Percentiles rank a stretch among this genome's conserved stretches.
Evolutionary conservation across 1,140 invertebrate species (phyloP).

Genomic region (Teleogryllus occipitalis): DNA sequence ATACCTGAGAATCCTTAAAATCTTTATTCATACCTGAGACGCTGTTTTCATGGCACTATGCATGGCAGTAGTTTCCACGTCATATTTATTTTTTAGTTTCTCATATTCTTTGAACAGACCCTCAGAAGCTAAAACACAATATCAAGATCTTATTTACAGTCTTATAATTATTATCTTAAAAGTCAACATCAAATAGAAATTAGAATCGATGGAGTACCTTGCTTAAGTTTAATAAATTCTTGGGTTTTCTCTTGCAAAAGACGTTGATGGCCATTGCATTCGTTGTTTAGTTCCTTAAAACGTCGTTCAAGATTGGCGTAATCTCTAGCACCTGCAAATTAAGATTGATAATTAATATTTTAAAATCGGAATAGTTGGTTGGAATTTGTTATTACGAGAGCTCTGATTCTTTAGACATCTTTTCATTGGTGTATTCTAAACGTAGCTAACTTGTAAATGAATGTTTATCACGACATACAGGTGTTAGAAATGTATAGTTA

Average conservation of each 20-base stretch:
- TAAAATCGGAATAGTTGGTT: neutral
- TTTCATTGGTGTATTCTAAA: too few species aligned
- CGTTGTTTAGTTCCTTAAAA: conserved; percentile 45
- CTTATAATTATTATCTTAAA: neutral
- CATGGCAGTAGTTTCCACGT: conserved; percentile 60
- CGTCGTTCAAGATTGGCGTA: conserved; percentile 50
- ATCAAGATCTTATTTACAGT: neutral
- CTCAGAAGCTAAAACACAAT: conserved; percentile 48
- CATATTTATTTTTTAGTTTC: conserved; percentile 59
- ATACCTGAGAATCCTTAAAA: conserved; percentile 44
- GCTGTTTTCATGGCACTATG: conserved; percentile 48
- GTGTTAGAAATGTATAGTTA: too few species aligned
- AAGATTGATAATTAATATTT: neutral
- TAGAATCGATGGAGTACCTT: conserved; percentile 29
- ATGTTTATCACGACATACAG: too few species aligned
- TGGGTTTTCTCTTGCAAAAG: conserved; percentile 50
- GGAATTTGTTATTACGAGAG: neutral
- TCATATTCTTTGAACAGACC: conserved; percentile 63
- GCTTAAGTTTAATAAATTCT: conserved; percentile 49
- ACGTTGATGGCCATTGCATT: conserved; percentile 45
- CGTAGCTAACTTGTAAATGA: too few species aligned
- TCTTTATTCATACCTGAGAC: conserved; percentile 35
- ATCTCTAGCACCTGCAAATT: conserved; percentile 46
- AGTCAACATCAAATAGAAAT: neutral
- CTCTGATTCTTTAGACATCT: neutral